Percentiles rank a stretch among this genome's conserved stretches.
These are phyloP conservation scores for Metaphire vulgaris DNA, from an alignment of 1,140 invertebrate genomes.

Conservation along the genomic window DNA sequence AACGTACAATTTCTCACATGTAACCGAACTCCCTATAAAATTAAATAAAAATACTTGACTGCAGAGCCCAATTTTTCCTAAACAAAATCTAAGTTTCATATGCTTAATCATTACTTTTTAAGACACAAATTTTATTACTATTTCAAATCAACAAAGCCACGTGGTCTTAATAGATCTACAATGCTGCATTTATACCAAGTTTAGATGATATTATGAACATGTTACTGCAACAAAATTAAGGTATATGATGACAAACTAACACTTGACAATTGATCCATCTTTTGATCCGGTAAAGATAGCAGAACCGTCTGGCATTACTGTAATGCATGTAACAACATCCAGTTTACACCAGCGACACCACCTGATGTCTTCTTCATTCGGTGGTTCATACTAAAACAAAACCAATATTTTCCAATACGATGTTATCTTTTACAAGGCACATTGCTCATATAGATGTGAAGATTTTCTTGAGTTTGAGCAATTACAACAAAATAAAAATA, in stretches of 20 bases:
- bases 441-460: neutral
- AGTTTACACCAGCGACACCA: neutral
- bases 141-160: no score
- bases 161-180: no score
- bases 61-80: no score
- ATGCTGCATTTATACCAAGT: no score
- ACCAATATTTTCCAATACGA: no score
- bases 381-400: neutral
- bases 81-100: neutral
- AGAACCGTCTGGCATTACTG: neutral
- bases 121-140: no score
- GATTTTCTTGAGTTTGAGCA: neutral
- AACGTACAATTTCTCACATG: neutral
- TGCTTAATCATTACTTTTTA: no score
- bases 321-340: neutral
- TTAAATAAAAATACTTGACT: neutral
- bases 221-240: neutral
- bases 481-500: neutral
- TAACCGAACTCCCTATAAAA: neutral
- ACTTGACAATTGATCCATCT: neutral
- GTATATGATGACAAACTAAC: no score
- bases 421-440: no score
- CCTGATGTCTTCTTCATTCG: neutral
- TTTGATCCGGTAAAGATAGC: neutral
- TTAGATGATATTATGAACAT: neutral